Percentiles rank a stretch among this genome's conserved stretches.
phyloP scores from a whole-genome alignment of 2,888 invertebrate species.

The Adelphocoris suturalis region DNA sequence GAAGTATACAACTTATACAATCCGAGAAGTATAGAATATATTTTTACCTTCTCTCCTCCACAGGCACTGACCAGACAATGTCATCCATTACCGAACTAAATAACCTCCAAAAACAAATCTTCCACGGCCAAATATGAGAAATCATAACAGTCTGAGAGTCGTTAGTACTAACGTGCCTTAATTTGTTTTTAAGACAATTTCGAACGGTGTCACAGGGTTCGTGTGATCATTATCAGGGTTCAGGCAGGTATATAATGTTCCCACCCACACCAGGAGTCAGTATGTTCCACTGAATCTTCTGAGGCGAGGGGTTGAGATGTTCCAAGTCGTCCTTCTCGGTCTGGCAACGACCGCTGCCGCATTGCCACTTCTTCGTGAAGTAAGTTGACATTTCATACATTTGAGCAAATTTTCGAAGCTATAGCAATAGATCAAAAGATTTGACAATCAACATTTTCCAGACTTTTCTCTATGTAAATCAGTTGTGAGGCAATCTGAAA shows the following conservation, averaged over 20 bases:
- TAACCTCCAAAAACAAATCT: background rate
- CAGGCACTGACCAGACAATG: too few species aligned
- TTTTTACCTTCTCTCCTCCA: too few species aligned
- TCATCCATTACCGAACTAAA: background rate
- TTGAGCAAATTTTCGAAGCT: background rate
- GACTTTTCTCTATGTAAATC: too few species aligned
- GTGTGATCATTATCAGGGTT: background rate
- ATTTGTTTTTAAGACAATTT: constrained; percentile 22
- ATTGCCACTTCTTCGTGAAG: background rate
- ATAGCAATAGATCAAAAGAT: too few species aligned
- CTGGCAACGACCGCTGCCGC: background rate
- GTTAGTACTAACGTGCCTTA: constrained; percentile 26
- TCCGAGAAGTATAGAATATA: too few species aligned
- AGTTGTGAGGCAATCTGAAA: too few species aligned
- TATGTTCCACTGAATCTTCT: background rate
- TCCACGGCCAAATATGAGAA: background rate
- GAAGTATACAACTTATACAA: too few species aligned
- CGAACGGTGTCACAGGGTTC: background rate
- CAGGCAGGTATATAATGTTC: background rate
- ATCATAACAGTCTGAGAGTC: background rate
- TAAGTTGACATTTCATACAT: background rate
- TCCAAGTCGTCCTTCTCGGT: background rate
- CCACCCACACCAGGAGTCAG: background rate
- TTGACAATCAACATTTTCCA: too few species aligned
- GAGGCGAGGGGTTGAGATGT: background rate